A percentile compares a stretch with the other conserved stretches of the same genome.
Evolutionary conservation across 2,113 vertebrate genomes (phyloP).

Genomic region (Pogona vitticeps): DNA sequence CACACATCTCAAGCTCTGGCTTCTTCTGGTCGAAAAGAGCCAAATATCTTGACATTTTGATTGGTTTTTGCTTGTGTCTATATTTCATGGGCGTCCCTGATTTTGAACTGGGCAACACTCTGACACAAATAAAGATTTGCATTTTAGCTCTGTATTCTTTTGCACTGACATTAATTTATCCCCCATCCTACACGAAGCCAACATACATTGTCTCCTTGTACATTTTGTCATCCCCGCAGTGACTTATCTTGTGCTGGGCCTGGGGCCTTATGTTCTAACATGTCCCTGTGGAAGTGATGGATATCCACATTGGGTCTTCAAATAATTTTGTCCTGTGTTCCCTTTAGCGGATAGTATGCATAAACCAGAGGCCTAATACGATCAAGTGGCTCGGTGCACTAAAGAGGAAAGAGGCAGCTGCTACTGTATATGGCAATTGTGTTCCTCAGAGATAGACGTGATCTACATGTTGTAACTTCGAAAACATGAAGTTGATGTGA

Average conservation of each 20-base stretch:
- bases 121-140: neutral
- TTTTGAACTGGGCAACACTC: no score
- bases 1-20: no score
- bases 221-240: neutral
- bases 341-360: neutral
- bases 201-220: no score
- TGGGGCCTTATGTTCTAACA: neutral
- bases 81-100: no score
- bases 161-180: no score
- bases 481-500: slow-evolving; percentile 15
- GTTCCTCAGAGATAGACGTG: neutral
- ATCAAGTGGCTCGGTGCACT: neutral
- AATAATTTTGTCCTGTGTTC: neutral
- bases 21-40: no score
- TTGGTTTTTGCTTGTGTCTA: no score
- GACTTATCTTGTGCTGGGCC: neutral
- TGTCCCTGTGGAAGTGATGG: neutral
- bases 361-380: neutral
- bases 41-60: no score
- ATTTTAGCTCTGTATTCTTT: neutral
- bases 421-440: neutral
- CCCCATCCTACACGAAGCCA: no score
- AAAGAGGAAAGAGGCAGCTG: neutral
- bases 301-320: neutral
- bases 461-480: neutral